phyloP scores from a whole-genome alignment of 2,797 vertebrate species.

The Urosaurus nigricauda region DNA sequence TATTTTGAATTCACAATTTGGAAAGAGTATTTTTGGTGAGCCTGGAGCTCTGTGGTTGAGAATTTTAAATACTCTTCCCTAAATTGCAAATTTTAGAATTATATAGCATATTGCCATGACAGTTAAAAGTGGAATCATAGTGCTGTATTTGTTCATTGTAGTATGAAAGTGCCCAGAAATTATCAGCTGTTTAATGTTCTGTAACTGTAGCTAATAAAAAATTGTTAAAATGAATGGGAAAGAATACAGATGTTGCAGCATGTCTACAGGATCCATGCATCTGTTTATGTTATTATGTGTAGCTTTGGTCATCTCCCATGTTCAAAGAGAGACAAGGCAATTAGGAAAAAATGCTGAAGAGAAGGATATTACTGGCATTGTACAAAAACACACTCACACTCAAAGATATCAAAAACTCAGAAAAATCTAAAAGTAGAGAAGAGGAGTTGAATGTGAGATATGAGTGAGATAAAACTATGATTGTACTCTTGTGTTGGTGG shows the following conservation, averaged over 20 bases:
- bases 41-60: too few species aligned
- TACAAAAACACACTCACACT: not conserved
- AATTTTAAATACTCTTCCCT: too few species aligned
- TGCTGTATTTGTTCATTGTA: too few species aligned
- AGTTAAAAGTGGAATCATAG: too few species aligned
- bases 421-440: not conserved
- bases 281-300: not conserved
- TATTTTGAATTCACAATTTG: too few species aligned
- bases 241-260: not conserved
- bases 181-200: too few species aligned
- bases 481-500: not conserved
- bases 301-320: not conserved
- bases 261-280: not conserved
- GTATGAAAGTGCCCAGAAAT: too few species aligned
- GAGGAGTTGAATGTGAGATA: not conserved
- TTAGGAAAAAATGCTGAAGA: not conserved
- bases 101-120: too few species aligned
- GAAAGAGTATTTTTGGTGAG: too few species aligned
- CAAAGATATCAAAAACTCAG: not conserved
- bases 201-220: not conserved
- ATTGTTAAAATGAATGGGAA: not conserved
- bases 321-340: not conserved
- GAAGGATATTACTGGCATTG: not conserved
- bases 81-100: too few species aligned
- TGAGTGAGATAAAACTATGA: not conserved